These are phyloP conservation scores for Micronisus gabar DNA, from an alignment of 2,113 vertebrate genomes.

Conservation along the genomic window DNA sequence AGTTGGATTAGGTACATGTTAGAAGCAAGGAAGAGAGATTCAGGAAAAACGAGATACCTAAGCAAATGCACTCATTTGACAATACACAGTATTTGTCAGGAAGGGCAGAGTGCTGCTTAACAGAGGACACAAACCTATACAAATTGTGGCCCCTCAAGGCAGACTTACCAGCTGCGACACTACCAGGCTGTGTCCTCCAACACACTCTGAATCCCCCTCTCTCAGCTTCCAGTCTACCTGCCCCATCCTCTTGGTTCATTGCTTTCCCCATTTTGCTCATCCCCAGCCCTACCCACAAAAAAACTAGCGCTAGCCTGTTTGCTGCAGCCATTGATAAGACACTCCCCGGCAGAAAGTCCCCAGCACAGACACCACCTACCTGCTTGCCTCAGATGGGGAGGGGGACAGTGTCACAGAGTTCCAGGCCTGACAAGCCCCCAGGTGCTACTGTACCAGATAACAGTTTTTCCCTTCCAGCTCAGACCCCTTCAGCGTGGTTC, in stretches of 20 bases:
- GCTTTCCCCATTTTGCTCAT: neutral
- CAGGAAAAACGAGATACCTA: neutral
- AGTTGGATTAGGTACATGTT: neutral
- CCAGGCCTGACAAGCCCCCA: neutral
- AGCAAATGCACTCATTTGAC: neutral
- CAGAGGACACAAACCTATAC: neutral
- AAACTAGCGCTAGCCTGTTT: too few relatives aligned
- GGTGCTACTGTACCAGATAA: neutral
- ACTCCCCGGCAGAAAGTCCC: neutral
- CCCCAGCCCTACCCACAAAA: neutral
- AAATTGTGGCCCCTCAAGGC: neutral
- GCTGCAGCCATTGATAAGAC: neutral
- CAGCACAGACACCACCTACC: neutral
- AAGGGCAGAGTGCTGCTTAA: neutral
- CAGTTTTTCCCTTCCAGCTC: neutral
- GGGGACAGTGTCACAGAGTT: neutral
- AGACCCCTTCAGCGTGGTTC: neutral
- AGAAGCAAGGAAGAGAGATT: neutral
- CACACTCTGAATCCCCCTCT: neutral
- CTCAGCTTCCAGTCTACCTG: neutral
- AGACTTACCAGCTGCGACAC: neutral
- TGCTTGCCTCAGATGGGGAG: neutral
- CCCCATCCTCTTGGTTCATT: neutral
- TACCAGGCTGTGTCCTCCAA: neutral
- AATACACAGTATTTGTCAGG: neutral